A percentile compares a stretch with the other conserved stretches of the same genome.
Evolutionary conservation across 2,797 vertebrate species (phyloP).

Genomic region (Lacerta agilis): DNA sequence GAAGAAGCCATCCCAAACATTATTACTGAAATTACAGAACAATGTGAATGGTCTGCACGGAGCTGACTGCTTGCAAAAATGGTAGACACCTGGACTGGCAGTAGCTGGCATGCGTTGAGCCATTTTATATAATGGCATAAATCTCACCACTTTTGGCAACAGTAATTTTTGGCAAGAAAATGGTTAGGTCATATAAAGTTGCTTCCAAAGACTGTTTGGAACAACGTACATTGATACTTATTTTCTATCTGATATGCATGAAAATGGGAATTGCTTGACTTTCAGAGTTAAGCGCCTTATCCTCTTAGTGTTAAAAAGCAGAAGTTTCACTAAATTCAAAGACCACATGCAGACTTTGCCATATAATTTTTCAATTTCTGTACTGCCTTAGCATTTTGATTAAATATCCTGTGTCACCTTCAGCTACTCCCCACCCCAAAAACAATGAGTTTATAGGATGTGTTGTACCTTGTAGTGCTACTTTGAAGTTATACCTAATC

Average conservation of each 20-base stretch:
- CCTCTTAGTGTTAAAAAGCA: not conserved
- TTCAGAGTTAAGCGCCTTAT: not conserved
- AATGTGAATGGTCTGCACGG: not conserved
- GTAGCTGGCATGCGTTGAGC: not conserved
- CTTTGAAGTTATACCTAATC: conserved; percentile 35
- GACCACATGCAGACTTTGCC: not conserved
- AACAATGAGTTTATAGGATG: not conserved
- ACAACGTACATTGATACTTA: not conserved
- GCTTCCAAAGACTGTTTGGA: not conserved
- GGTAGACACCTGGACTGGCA: not conserved
- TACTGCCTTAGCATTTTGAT: not conserved
- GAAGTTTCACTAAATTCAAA: not conserved
- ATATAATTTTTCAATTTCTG: not conserved
- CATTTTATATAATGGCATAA: not conserved
- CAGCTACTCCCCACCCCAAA: not conserved
- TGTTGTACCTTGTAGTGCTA: conserved; percentile 27
- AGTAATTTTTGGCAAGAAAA: not conserved
- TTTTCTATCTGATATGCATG: not conserved
- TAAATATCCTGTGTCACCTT: not conserved
- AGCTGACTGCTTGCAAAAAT: not conserved
- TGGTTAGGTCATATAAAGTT: not conserved
- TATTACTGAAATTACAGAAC: not conserved
- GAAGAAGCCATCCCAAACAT: not conserved
- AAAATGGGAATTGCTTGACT: not conserved
- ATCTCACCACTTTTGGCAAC: not conserved